phyloP scores from a whole-genome alignment of 2,888 invertebrate genomes.

The Drosophila histrio region DNA sequence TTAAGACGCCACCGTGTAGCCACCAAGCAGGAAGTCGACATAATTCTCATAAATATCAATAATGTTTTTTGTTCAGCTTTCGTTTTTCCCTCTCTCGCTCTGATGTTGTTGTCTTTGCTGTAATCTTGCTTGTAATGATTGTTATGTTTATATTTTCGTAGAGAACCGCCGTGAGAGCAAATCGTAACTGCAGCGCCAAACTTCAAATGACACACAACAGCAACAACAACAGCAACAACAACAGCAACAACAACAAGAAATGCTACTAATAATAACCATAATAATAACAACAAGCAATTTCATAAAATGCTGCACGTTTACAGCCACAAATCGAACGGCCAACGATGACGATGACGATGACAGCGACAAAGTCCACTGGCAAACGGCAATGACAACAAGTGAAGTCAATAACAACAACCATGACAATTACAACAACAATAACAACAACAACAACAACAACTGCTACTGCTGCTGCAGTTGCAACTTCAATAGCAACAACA shows the following conservation, averaged over 20 bases:
- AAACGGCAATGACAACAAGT: constrained; percentile 29
- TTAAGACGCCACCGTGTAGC: constrained; percentile 60
- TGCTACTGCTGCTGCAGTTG: constrained; percentile 6
- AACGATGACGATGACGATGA: constrained; percentile 19
- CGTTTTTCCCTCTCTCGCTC: constrained; percentile 28
- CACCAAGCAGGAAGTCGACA: constrained; percentile 71
- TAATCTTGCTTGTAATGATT: constrained; percentile 60
- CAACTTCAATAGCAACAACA: constrained; percentile 7
- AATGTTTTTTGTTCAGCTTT: constrained; percentile 69
- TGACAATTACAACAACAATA: constrained; percentile 50
- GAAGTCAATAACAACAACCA: constrained; percentile 65
- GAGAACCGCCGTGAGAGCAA: constrained; percentile 66
- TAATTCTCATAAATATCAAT: constrained; percentile 77
- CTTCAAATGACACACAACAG: constrained; percentile 65
- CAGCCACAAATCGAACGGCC: constrained; percentile 53
- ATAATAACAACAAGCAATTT: constrained; percentile 76
- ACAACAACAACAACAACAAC: constrained; percentile 19
- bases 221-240: constrained; percentile 32
- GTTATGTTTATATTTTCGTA: constrained; percentile 74
- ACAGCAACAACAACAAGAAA: constrained; percentile 24
- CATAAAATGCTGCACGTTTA: constrained; percentile 70
- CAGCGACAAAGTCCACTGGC: constrained; percentile 45
- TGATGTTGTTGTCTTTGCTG: constrained; percentile 16
- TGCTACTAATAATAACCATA: constrained; percentile 77
- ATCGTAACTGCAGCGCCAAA: constrained; percentile 43